Evolutionary conservation across 2,888 invertebrate genomes (phyloP).

Genomic region (Pycnomerus fuliginosus): DNA sequence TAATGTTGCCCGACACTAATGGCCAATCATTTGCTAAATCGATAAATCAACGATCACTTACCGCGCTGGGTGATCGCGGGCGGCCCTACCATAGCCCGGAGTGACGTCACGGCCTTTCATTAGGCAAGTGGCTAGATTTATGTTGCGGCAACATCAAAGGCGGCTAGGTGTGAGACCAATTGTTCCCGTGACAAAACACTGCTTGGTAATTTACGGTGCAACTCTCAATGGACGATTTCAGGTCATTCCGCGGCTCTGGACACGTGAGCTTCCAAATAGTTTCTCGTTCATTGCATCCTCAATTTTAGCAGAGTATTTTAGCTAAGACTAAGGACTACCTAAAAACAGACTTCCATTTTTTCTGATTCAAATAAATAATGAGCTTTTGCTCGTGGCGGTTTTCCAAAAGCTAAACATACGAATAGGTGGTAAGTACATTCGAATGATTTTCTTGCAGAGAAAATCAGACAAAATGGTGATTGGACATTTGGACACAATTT

Average conservation of each 20-base stretch:
- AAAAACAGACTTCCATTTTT: no score
- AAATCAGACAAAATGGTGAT: no score
- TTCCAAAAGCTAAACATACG: no score
- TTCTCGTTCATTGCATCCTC: no score
- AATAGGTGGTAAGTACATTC: no score
- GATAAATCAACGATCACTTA: slow-evolving; percentile 52
- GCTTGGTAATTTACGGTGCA: slow-evolving; percentile 53
- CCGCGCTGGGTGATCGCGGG: slow-evolving; percentile 32
- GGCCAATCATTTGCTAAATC: slow-evolving; percentile 41
- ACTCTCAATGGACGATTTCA: slow-evolving; percentile 18
- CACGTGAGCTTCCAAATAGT: neutral
- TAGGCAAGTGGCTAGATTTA: slow-evolving; percentile 56
- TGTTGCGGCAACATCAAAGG: slow-evolving; percentile 53
- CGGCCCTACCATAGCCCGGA: slow-evolving; percentile 29
- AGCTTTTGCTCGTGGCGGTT: no score
- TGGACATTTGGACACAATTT: no score
- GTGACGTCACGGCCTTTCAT: slow-evolving; percentile 52
- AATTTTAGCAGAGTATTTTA: no score
- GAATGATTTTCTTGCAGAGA: no score
- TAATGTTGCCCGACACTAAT: slow-evolving; percentile 34
- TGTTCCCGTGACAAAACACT: slow-evolving; percentile 57
- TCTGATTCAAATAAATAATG: no score
- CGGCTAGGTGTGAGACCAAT: slow-evolving; percentile 55
- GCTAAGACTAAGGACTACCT: no score
- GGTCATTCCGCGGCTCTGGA: neutral